Conservation (phyloP, 2,113 vertebrate genomes). For the Stigmatopora nigra region DNA sequence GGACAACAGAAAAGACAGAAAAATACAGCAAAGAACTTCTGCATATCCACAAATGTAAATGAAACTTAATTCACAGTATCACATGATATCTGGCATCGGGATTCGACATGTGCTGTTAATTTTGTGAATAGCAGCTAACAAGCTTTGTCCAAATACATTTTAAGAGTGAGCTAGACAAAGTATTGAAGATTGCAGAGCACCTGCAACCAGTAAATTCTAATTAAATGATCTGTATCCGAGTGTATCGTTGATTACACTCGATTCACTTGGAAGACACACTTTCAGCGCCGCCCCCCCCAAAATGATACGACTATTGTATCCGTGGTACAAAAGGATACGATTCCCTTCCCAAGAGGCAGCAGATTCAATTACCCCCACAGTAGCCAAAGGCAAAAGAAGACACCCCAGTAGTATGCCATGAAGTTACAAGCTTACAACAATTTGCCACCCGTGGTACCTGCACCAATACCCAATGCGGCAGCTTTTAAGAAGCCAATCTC, state of each 20-base stretch:
- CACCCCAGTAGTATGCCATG: constrained; percentile 11
- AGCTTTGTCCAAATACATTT: neutral
- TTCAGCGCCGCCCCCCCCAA: constrained; percentile 30
- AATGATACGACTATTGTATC: constrained; percentile 23
- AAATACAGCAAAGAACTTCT: neutral
- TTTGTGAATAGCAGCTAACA: neutral
- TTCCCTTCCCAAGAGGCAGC: constrained; percentile 17
- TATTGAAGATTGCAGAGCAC: neutral
- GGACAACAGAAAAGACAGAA: constrained; percentile 6
- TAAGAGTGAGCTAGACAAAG: neutral
- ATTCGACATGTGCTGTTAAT: neutral
- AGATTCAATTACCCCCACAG: constrained; percentile 44
- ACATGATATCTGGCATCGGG: neutral
- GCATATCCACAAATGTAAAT: neutral
- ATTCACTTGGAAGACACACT: constrained; percentile 20
- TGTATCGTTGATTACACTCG: constrained; percentile 4
- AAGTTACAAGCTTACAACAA: constrained; percentile 23
- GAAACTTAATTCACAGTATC: neutral
- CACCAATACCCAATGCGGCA: constrained; percentile 19
- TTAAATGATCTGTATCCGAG: neutral
- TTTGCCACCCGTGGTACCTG: constrained; percentile 13
- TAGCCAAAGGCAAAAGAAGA: constrained; percentile 35
- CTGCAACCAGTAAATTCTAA: neutral
- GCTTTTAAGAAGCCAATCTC: constrained; percentile 20
- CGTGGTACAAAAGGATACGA: constrained; percentile 24